Base-by-base conservation (phyloP, 2,888 invertebrate species). In the Anthrax anthrax region DNA sequence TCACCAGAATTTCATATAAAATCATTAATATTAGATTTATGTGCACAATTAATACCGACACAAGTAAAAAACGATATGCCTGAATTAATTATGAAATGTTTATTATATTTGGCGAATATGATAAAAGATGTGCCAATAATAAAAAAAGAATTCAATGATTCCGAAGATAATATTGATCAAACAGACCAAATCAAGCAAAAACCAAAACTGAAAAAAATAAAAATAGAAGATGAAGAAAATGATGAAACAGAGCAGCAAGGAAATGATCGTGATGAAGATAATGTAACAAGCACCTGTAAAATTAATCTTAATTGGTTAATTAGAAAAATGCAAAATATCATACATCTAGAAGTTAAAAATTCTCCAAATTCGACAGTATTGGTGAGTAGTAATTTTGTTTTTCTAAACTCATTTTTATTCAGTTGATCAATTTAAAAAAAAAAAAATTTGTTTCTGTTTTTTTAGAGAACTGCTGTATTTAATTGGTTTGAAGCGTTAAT, bases 401-500 rank as follows among this genome's bases (percentile, higher is more conserved):
- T 43, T 42, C 42, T 32, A 44, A 39, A 32, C 23, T 40, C 8
- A 16, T 18, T 37, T 4, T 19, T 34, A 39, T 37, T 45, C 27
- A n/a, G n/a, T n/a, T n/a, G n/a, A n/a, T n/a, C n/a, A n/a, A n/a
- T n/a, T n/a, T n/a, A n/a, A n/a, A n/a, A n/a, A n/a, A n/a, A n/a
- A n/a, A n/a, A n/a, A n/a, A n/a, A n/a, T n/a, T 50, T 8, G 18
- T 32, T 42, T 18, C 18, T 18, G 14, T 40, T 18, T 32, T 47
- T 69, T 72, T 65, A 88, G 86, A 75, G 92, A 54, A 77, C 74
- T 34, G 77, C 84, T 56, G 77, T 86, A 40, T 90, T 91, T 58
- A 84, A 87, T 55, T 89, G 84, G 75, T 78, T 87, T 56, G 84
- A 83, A 18, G 88, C 84, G 14, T 61, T 90, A 1, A 71, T 79